phyloP scores from a whole-genome alignment of 2,888 invertebrate genomes.

The Cephonodes hylas region DNA sequence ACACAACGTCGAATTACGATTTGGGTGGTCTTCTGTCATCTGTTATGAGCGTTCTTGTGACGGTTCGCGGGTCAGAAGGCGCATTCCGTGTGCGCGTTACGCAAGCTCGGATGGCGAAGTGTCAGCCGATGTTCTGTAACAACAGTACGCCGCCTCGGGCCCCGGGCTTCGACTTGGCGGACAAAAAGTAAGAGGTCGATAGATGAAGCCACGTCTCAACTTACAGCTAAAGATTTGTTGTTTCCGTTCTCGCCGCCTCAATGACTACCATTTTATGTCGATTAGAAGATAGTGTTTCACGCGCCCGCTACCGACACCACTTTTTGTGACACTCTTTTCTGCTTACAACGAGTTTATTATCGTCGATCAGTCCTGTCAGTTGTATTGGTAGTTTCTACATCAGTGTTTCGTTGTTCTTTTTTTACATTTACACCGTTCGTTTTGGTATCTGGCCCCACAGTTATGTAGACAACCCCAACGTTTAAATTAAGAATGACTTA shows the following conservation, averaged over 20 bases:
- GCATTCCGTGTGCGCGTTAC: constrained; percentile 55
- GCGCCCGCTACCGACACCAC: constrained; percentile 75
- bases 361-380: constrained; percentile 57
- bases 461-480: constrained; percentile 26
- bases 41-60: constrained; percentile 54
- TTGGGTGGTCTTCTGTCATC: constrained; percentile 69
- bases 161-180: constrained; percentile 42
- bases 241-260: constrained; percentile 77
- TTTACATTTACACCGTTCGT: constrained; percentile 12
- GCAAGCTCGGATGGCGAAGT: constrained; percentile 62
- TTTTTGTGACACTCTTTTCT: constrained; percentile 76
- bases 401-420: constrained; percentile 40
- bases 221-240: constrained; percentile 75
- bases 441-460: constrained; percentile 23
- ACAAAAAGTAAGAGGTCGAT: constrained; percentile 70
- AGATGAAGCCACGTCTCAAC: constrained; percentile 57
- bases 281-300: constrained; percentile 79
- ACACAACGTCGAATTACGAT: constrained; percentile 45
- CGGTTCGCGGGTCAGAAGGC: constrained; percentile 66
- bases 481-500: constrained; percentile 51
- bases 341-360: constrained; percentile 74
- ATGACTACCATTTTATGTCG: constrained; percentile 80
- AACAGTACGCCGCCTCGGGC: constrained; percentile 22
- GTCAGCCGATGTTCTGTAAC: constrained; percentile 44
- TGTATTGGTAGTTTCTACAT: constrained; percentile 46